A percentile compares a stretch with the other conserved stretches of the same genome.
Evolutionary conservation across 2,797 vertebrate genomes (phyloP).

Genomic region (Crenichthys baileyi): DNA sequence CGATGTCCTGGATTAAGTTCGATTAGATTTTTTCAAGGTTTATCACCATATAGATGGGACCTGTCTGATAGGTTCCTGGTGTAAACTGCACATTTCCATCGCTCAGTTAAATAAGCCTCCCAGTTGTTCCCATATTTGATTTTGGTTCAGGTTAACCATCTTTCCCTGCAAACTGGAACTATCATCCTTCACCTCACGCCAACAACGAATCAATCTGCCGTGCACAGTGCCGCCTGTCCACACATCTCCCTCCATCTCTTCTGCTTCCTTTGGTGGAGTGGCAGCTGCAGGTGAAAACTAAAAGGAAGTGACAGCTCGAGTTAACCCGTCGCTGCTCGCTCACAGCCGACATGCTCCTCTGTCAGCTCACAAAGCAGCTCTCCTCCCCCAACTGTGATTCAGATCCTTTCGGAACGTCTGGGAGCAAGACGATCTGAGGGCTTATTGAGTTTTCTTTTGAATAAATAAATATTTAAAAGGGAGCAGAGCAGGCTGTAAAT

Average conservation of each 20-base stretch:
- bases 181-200: slow-evolving; percentile 39
- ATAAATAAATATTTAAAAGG: slow-evolving; percentile 77
- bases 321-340: slow-evolving; percentile 54
- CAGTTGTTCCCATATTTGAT: slow-evolving; percentile 11
- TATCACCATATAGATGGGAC: not conserved
- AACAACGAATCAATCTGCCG: slow-evolving; percentile 47
- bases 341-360: slow-evolving; percentile 5
- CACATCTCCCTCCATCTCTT: slow-evolving; percentile 30
- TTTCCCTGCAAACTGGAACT: not conserved
- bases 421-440: slow-evolving; percentile 38
- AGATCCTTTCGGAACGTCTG: slow-evolving; percentile 29
- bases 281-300: slow-evolving; percentile 58
- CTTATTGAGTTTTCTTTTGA: slow-evolving; percentile 80
- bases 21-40: not conserved
- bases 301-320: slow-evolving; percentile 64
- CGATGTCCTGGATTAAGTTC: too few species aligned
- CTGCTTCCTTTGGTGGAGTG: not conserved
- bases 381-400: slow-evolving; percentile 34
- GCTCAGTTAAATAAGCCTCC: not conserved
- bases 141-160: not conserved
- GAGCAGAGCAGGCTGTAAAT: slow-evolving; percentile 50
- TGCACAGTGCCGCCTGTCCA: slow-evolving; percentile 19
- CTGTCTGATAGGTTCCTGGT: not conserved
- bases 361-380: slow-evolving; percentile 10
- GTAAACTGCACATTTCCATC: slow-evolving; percentile 5